Evolutionary conservation across 2,113 vertebrate species (phyloP).

Genomic region (Petaurus breviceps): DNA sequence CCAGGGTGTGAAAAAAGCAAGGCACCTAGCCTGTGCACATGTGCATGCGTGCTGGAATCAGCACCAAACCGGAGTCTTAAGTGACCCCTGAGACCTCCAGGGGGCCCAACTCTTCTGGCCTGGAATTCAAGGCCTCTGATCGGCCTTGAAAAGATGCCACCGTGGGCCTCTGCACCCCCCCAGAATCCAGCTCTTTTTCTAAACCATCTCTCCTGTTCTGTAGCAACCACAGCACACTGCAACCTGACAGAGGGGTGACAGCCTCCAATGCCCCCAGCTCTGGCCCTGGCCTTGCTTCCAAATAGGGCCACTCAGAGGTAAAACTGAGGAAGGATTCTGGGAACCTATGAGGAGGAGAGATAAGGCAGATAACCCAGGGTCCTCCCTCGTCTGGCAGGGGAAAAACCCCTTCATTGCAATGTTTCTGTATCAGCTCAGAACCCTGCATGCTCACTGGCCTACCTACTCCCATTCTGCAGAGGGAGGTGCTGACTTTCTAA

Average conservation of each 20-base stretch:
- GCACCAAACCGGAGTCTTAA: neutral
- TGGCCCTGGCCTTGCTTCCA: neutral
- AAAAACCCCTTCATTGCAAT: too few relatives aligned
- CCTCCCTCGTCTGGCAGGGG: too few relatives aligned
- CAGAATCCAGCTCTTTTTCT: too few relatives aligned
- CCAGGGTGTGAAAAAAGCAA: conserved; percentile 23
- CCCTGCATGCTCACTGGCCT: neutral
- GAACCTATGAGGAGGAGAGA: neutral
- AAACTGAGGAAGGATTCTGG: neutral
- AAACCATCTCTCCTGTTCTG: neutral
- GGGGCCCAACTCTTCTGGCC: neutral
- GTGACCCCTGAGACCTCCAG: neutral
- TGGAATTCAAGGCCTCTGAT: neutral
- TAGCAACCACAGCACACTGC: neutral
- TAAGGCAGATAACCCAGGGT: neutral
- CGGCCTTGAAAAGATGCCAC: neutral
- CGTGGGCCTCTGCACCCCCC: neutral
- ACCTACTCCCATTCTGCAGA: neutral
- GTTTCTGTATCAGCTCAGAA: neutral
- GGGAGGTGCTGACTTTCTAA: neutral
- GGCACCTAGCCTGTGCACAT: neutral
- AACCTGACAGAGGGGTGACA: neutral
- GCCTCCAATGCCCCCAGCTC: neutral
- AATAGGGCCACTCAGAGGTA: neutral
- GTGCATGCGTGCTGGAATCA: neutral